Conservation (phyloP, 2,113 vertebrate genomes). For the Speoplatyrhinus poulsoni region DNA sequence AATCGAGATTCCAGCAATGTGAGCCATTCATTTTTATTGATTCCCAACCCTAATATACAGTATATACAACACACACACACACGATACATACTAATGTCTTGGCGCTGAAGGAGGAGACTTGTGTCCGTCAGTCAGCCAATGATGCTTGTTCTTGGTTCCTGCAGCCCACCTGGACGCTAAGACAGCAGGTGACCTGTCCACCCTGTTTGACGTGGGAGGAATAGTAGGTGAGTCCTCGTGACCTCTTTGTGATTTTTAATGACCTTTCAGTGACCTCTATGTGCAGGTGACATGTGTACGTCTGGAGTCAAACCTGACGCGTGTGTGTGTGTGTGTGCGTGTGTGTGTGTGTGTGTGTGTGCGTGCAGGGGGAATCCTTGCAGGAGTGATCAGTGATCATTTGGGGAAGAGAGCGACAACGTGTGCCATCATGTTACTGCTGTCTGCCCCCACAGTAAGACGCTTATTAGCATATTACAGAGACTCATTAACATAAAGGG, state of each 20-base stretch:
- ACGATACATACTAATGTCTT: too few relatives aligned
- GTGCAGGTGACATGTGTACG: too few relatives aligned
- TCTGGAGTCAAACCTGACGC: neutral
- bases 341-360: conserved; percentile 17
- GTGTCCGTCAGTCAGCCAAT: neutral
- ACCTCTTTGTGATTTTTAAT: too few relatives aligned
- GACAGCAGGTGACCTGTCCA: conserved; percentile 89
- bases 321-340: neutral
- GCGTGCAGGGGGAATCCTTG: conserved; percentile 84
- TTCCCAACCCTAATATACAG: too few relatives aligned
- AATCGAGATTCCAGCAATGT: too few relatives aligned
- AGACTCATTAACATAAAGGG: neutral
- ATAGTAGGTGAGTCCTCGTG: conserved; percentile 81
- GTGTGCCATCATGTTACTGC: conserved; percentile 88
- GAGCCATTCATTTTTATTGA: too few relatives aligned
- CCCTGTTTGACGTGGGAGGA: conserved; percentile 92
- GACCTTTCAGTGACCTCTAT: neutral
- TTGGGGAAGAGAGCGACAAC: conserved; percentile 86
- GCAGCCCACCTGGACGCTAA: conserved; percentile 89
- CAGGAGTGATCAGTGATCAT: conserved; percentile 89
- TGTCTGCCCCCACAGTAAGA: conserved; percentile 90
- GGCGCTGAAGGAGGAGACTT: neutral
- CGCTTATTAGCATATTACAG: too few relatives aligned
- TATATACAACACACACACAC: too few relatives aligned
- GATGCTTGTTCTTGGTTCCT: conserved; percentile 8